phyloP scores from a whole-genome alignment of 2,888 invertebrate genomes.

The Brachylomia viminalis region DNA sequence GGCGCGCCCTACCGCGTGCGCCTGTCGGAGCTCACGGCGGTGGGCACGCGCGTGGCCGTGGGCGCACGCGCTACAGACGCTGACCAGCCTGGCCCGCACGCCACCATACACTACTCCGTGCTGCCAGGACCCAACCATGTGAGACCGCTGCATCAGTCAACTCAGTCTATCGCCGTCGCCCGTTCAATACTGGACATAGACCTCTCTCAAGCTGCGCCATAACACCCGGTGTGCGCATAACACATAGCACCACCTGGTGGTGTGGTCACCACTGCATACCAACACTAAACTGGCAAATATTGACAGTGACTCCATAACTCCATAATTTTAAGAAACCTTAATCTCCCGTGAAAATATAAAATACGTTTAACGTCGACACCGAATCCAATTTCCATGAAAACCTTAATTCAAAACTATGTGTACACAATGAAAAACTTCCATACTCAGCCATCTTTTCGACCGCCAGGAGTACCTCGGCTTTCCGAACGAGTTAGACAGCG shows the following conservation, averaged over 20 bases:
- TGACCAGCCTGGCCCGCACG: conserved; percentile 97
- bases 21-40: conserved; percentile 95
- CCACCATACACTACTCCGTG: conserved; percentile 96
- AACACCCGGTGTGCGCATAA: not conserved
- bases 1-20: conserved; percentile 95
- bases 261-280: not conserved
- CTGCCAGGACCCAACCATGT: conserved; percentile 94
- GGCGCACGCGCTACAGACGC: conserved; percentile 95
- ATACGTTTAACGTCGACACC: not conserved
- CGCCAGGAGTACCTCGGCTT: conserved; percentile 95
- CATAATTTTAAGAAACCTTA: not conserved
- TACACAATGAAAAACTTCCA: not conserved
- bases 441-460: not conserved
- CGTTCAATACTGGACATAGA: not conserved
- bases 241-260: not conserved
- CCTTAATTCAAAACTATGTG: not conserved
- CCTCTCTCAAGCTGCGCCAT: too few species aligned
- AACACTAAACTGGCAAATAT: not conserved
- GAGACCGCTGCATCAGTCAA: conserved; percentile 67
- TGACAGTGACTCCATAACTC: too few species aligned
- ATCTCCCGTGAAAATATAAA: not conserved
- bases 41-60: conserved; percentile 93
- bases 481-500: conserved; percentile 96
- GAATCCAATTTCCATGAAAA: not conserved
- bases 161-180: not conserved